phyloP scores from a whole-genome alignment of 2,113 vertebrate genomes.

The Apaloderma vittatum region DNA sequence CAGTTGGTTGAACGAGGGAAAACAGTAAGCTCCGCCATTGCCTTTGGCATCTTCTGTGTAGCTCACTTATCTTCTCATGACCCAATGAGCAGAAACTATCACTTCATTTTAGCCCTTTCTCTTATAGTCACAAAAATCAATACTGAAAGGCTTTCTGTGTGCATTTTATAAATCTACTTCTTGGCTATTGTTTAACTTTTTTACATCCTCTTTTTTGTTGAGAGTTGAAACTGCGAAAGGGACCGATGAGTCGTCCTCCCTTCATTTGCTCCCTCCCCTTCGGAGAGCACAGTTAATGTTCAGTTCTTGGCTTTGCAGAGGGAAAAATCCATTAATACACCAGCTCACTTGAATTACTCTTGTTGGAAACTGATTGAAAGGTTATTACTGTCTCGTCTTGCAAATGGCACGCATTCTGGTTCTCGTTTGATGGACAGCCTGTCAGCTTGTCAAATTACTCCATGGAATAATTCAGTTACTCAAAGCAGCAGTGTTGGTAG shows the following conservation, averaged over 20 bases:
- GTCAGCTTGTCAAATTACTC: neutral
- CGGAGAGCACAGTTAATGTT: neutral
- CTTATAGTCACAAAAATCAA: neutral
- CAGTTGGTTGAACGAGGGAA: neutral
- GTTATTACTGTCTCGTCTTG: neutral
- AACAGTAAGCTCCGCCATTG: neutral
- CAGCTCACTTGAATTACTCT: neutral
- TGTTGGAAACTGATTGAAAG: conserved; percentile 43
- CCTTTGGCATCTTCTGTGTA: neutral
- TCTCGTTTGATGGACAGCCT: conserved; percentile 50
- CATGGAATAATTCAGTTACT: conserved; percentile 3
- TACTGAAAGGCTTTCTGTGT: neutral
- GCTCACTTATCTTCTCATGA: neutral
- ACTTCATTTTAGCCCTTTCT: neutral
- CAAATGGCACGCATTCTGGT: neutral
- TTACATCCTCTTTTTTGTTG: neutral
- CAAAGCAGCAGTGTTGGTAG: neutral
- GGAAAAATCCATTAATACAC: neutral
- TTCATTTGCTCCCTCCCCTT: neutral
- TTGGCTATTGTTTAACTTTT: neutral
- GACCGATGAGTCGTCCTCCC: neutral
- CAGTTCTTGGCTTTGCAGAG: neutral
- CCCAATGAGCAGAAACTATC: neutral
- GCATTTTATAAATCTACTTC: neutral
- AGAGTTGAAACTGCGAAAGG: neutral